These are phyloP conservation scores for Harpegnathos saltator DNA, from an alignment of 1,140 invertebrate species.

Conservation along the genomic window DNA sequence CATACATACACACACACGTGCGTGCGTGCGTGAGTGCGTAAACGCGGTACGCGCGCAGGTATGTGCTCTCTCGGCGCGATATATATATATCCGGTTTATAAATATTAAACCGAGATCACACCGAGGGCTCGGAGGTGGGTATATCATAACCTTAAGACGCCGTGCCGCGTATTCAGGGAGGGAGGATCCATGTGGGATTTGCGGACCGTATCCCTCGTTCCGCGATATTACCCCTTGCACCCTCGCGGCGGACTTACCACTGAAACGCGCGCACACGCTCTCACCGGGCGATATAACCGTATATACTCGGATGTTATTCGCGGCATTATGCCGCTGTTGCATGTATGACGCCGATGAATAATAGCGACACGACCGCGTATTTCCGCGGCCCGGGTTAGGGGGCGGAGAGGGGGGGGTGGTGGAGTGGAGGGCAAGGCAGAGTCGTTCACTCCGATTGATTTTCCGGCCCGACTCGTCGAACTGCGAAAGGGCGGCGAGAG, in stretches of 20 bases:
- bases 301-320: conserved; percentile 41
- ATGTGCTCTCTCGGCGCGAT: conserved; percentile 32
- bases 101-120: conserved; percentile 73
- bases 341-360: conserved; percentile 52
- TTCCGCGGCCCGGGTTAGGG: no score
- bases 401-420: no score
- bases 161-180: conserved; percentile 66
- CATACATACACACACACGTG: no score
- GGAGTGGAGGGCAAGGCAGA: neutral
- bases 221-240: conserved; percentile 73
- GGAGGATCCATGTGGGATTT: conserved; percentile 75
- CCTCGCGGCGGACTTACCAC: conserved; percentile 52
- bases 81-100: conserved; percentile 77
- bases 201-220: conserved; percentile 67
- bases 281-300: conserved; percentile 13
- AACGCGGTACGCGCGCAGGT: neutral
- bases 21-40: no score
- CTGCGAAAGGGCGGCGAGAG: neutral
- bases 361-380: conserved; percentile 13
- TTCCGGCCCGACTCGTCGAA: conserved; percentile 26
- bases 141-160: conserved; percentile 75
- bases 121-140: conserved; percentile 24
- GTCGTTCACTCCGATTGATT: conserved; percentile 52
- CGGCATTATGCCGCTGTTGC: conserved; percentile 60
- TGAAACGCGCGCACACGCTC: conserved; percentile 31